Evolutionary conservation across 2,113 vertebrate species (phyloP).

Genomic region (Chloropsis hardwickii): DNA sequence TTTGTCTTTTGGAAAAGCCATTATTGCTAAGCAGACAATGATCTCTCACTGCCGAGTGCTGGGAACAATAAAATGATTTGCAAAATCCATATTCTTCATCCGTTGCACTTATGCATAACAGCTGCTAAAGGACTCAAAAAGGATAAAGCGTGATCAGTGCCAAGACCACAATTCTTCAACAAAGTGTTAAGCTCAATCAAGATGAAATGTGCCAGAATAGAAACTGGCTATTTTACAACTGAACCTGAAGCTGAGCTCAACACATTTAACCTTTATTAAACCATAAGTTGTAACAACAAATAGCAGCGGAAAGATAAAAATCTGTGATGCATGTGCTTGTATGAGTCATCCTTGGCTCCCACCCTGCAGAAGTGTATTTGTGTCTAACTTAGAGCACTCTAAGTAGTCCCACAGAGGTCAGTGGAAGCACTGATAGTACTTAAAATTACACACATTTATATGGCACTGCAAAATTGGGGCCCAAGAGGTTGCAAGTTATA

Average conservation of each 20-base stretch:
- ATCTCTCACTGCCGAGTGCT: conserved; percentile 15
- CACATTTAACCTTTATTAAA: conserved; percentile 46
- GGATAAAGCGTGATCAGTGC: background rate
- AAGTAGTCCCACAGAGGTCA: conserved; percentile 37
- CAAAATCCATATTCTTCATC: conserved; percentile 34
- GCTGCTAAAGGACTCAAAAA: conserved; percentile 38
- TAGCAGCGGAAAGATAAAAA: conserved; percentile 5
- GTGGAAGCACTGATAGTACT: background rate
- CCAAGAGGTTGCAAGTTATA: background rate
- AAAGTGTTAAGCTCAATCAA: conserved; percentile 5
- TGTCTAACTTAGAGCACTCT: background rate
- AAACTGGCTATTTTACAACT: background rate
- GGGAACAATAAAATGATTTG: conserved; percentile 23
- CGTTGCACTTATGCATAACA: conserved; percentile 50
- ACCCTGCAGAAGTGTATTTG: background rate
- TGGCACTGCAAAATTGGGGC: background rate
- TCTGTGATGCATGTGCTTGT: background rate
- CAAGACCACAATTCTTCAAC: background rate
- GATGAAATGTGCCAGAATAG: background rate
- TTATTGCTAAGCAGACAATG: conserved; percentile 55
- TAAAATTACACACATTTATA: background rate
- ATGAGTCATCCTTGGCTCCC: conserved; percentile 34
- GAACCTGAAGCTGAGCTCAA: background rate
- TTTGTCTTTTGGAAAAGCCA: conserved; percentile 62
- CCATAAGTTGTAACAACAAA: background rate